Conservation (phyloP, 2,113 vertebrate genomes). For the Syngnathus typhle region DNA sequence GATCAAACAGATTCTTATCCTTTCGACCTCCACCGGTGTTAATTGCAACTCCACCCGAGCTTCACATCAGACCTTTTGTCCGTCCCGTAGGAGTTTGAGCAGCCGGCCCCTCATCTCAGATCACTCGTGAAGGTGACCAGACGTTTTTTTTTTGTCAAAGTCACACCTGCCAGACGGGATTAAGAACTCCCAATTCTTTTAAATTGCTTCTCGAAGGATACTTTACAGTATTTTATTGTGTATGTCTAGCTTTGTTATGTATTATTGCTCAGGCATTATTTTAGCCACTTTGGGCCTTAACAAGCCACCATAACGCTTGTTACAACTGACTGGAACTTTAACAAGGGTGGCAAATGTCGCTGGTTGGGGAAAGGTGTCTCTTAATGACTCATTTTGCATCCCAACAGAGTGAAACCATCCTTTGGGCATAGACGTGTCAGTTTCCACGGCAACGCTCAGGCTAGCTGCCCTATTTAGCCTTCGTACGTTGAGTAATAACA, state of each 20-base stretch:
- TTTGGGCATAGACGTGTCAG: background rate
- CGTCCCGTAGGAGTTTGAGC: slow-evolving; percentile 1
- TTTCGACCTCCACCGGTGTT: background rate
- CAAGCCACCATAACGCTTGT: too few relatives aligned
- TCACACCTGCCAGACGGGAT: slow-evolving; percentile 32
- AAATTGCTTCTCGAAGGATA: background rate
- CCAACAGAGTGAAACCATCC: background rate
- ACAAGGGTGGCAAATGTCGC: too few relatives aligned
- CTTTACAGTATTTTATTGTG: background rate
- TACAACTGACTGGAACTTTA: too few relatives aligned
- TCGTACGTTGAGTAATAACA: too few relatives aligned
- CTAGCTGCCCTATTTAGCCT: too few relatives aligned
- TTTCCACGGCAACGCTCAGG: too few relatives aligned
- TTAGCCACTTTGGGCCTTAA: too few relatives aligned
- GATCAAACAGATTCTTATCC: background rate
- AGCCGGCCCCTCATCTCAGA: slow-evolving; percentile 17
- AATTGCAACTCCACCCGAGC: slow-evolving; percentile 9
- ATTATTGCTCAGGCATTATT: too few relatives aligned
- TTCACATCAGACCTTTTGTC: slow-evolving; percentile 24
- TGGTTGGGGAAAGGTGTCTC: too few relatives aligned
- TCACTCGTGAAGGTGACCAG: slow-evolving; percentile 14
- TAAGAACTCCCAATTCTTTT: slow-evolving; percentile 23
- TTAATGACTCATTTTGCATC: too few relatives aligned
- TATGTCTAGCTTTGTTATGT: too few relatives aligned
- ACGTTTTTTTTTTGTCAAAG: slow-evolving; percentile 14